Percentiles rank a stretch among this genome's conserved stretches.
Evolutionary conservation across 1,140 invertebrate species (phyloP).

Genomic region (Drosophila orosa): DNA sequence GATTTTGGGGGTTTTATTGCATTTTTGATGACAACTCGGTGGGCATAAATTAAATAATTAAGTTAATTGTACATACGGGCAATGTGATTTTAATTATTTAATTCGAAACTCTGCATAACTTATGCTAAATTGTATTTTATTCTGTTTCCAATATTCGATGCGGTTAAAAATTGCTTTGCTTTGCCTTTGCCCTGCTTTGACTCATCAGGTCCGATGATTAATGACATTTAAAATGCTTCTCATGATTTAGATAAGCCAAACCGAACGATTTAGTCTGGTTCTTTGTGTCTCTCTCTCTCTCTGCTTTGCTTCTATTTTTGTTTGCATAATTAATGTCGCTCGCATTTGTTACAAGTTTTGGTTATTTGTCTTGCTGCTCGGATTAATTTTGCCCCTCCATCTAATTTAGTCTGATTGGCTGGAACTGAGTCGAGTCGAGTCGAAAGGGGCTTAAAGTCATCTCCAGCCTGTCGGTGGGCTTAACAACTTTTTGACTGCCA

Average conservation of each 20-base stretch:
- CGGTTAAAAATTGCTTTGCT: background rate
- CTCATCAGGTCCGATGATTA: slow-evolving; percentile 69
- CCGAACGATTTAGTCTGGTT: slow-evolving; percentile 66
- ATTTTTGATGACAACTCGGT: slow-evolving; percentile 36
- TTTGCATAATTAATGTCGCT: slow-evolving; percentile 71
- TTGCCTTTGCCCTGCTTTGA: slow-evolving; percentile 2
- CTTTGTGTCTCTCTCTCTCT: slow-evolving; percentile 6
- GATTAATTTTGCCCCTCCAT: slow-evolving; percentile 34
- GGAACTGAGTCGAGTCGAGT: slow-evolving; percentile 20
- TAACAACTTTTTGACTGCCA: slow-evolving; percentile 33
- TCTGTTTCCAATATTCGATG: slow-evolving; percentile 16
- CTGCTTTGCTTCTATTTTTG: slow-evolving; percentile 33
- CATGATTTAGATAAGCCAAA: slow-evolving; percentile 49
- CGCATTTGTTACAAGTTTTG: slow-evolving; percentile 60
- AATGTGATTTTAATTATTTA: slow-evolving; percentile 79
- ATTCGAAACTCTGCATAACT: slow-evolving; percentile 68
- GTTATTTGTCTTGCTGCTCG: slow-evolving; percentile 42
- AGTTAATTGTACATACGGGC: slow-evolving; percentile 66
- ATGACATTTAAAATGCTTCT: slow-evolving; percentile 70
- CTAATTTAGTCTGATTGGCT: slow-evolving; percentile 28
- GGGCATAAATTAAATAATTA: slow-evolving; percentile 80
- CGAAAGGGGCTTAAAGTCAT: slow-evolving; percentile 34
- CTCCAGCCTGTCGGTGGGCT: slow-evolving; percentile 25
- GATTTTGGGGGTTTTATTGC: slow-evolving; percentile 40
- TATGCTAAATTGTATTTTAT: slow-evolving; percentile 66